phyloP scores from a whole-genome alignment of 2,797 vertebrate species.

The Nyctalus aviator region DNA sequence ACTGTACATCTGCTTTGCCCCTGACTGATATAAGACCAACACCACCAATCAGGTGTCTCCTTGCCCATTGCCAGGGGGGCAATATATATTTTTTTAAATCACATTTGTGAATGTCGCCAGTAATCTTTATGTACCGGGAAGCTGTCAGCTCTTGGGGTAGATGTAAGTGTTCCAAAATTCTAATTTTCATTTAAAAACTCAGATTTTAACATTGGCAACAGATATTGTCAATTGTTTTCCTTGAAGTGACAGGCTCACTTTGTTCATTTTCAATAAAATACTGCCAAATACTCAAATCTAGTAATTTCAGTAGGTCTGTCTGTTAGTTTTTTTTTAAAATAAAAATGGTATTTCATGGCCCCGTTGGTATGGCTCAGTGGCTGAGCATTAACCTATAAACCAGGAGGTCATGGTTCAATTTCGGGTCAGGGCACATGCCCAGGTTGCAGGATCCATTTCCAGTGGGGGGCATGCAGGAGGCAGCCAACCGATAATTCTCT shows the following conservation, averaged over 20 bases:
- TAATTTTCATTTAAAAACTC: slow-evolving; percentile 43
- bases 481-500: no score
- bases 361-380: not conserved
- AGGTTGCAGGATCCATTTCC: not conserved
- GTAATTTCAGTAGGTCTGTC: not conserved
- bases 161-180: slow-evolving; percentile 15
- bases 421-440: not conserved
- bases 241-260: slow-evolving; percentile 13
- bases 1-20: no score
- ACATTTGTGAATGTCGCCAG: not conserved
- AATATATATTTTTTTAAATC: not conserved
- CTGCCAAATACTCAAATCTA: slow-evolving; percentile 49
- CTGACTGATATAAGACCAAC: no score
- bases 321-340: no score
- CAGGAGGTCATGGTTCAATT: not conserved
- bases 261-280: slow-evolving; percentile 50
- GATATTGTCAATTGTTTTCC: slow-evolving; percentile 46
- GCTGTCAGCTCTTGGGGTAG: not conserved
- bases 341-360: not conserved
- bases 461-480: no score
- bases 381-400: not conserved
- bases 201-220: slow-evolving; percentile 39
- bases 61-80: no score
- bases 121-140: not conserved
- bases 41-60: no score